These are phyloP conservation scores for Tokudaia muenninki DNA, from an alignment of 2,797 vertebrate genomes.

Conservation along the genomic window DNA sequence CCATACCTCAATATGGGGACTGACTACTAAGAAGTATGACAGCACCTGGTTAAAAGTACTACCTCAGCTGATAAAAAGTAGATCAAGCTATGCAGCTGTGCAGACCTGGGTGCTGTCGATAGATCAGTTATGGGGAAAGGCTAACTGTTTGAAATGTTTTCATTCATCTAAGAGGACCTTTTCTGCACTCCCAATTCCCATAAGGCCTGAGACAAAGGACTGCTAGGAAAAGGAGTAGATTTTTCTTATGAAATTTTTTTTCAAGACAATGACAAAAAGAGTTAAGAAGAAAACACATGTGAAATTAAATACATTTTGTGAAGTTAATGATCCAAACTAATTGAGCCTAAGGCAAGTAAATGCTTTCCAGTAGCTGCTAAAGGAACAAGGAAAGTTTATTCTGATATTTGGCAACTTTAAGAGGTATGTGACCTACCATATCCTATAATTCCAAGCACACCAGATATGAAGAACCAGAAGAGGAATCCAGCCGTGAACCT, in stretches of 20 bases:
- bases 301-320: constrained; percentile 50
- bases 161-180: constrained; percentile 11
- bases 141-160: constrained; percentile 45
- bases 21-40: neutral
- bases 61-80: constrained; percentile 29
- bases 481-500: constrained; percentile 94
- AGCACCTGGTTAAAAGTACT: constrained; percentile 23
- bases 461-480: constrained; percentile 95
- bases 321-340: constrained; percentile 25
- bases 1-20: neutral
- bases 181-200: neutral
- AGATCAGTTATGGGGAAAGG: constrained; percentile 43
- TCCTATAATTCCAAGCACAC: constrained; percentile 91
- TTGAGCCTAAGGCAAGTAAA: neutral
- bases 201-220: neutral
- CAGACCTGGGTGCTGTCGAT: neutral
- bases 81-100: constrained; percentile 3
- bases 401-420: neutral
- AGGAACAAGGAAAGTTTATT: constrained; percentile 6
- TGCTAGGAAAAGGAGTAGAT: neutral
- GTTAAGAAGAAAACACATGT: neutral
- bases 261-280: neutral
- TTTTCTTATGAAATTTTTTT: neutral
- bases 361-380: neutral
- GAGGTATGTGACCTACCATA: constrained; percentile 91